Evolutionary conservation across 30 jellyfish, hydroid and myxozoan genomes (phyloP), one percentile per base, ranked within the genome.

Genomic region (Turritopsis rubra): DNA sequence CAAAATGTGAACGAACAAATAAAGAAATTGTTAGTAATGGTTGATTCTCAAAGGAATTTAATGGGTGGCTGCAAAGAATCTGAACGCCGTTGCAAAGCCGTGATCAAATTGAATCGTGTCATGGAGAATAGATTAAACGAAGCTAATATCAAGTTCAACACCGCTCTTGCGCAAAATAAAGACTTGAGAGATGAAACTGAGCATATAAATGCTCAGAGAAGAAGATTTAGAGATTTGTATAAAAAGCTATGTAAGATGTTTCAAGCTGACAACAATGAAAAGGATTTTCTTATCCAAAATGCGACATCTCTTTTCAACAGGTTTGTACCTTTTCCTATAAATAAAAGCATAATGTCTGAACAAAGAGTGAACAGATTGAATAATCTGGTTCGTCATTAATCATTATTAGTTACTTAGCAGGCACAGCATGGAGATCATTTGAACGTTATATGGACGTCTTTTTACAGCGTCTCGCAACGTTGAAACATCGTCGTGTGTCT

Each of bases 121-220:
- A 29, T 93, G 83, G 96, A 86, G 52, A 93, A 85, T 88, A 72
- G 96, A 21, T 30, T 93, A 24, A 80, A 93, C 71, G 88, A 81
- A 28, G 91, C 90, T 8, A 88, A 90, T 16, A 83, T 88, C 79
- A 85, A 83, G 66, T 85, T 74, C 66, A 84, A 85, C 81, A 79
- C 72, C n/a, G 89, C 96, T 18, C 81, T 93, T 54, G 94, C 96
- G 8, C 80, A 90, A 79, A 93, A 93, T 81, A 71, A 88, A 7
- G 7, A 87, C n/a, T 82, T 79, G 52, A 83, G 96, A n/a, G 91
- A 85, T 73, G 83, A 82, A 21, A 93, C 88, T 77, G 94, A 85
- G 19, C 85, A 71, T 72, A 88, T 93, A 31, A 73, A 90, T 7
- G 89, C 83, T 16, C 96, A 93, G 71, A 86, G 96, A 18, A 72